These are phyloP conservation scores for Euphonia xanthogaster DNA, from an alignment of 2,797 vertebrate genomes.

Conservation along the genomic window DNA sequence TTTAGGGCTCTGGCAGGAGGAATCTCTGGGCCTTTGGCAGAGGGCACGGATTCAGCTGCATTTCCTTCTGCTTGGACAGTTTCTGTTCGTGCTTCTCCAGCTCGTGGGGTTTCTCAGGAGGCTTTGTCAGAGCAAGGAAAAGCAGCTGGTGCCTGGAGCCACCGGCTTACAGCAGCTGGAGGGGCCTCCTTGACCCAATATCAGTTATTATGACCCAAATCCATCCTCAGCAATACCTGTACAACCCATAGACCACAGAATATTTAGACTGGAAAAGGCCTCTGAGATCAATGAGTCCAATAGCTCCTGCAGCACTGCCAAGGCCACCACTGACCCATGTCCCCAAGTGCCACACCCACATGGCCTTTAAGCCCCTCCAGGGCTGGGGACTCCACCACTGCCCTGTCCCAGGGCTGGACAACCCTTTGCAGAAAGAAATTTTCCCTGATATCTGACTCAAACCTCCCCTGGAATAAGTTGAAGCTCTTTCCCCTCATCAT, in stretches of 20 bases:
- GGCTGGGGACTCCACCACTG: not conserved
- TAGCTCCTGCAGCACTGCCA: not conserved
- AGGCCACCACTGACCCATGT: rapidly evolving
- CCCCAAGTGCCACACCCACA: not conserved
- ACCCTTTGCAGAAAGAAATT: not conserved
- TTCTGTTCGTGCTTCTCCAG: not conserved
- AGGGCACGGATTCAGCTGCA: not conserved
- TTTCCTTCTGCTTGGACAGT: not conserved
- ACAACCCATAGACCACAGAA: rapidly evolving
- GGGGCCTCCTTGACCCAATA: not conserved
- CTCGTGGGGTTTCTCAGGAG: not conserved
- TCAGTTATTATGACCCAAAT: not conserved
- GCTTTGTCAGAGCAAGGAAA: not conserved
- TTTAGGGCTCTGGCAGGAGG: constrained; percentile 18
- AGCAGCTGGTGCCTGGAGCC: not conserved
- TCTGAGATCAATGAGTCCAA: not conserved
- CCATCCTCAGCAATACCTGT: not conserved
- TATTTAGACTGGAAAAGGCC: not conserved
- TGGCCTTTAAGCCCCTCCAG: not conserved
- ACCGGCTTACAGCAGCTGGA: not conserved
- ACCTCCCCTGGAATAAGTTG: not conserved
- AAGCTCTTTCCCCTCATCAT: not conserved
- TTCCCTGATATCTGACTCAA: not conserved
- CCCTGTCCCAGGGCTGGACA: not conserved
- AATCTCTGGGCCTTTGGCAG: not conserved